Percentiles rank a stretch among this genome's conserved stretches.
phyloP scores from a whole-genome alignment of 2,113 vertebrate species.

The Brachionichthys hirsutus region DNA sequence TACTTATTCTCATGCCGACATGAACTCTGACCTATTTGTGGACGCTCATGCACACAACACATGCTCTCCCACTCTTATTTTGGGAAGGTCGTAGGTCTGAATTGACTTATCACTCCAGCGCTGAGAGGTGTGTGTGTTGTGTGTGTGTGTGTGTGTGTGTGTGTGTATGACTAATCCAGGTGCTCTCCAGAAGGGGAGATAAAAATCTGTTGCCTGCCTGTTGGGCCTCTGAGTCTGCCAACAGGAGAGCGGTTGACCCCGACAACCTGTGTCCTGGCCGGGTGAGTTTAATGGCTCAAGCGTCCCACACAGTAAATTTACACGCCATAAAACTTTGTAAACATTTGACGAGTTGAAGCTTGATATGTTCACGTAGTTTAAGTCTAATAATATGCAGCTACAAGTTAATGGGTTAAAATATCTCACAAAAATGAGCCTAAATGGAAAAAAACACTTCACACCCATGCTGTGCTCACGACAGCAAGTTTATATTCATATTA shows the following conservation, averaged over 20 bases:
- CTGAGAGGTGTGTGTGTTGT: background rate
- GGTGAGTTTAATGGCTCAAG: slow-evolving; percentile 39
- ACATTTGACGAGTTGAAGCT: slow-evolving; percentile 25
- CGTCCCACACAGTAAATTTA: slow-evolving; percentile 26
- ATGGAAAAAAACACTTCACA: slow-evolving; percentile 45
- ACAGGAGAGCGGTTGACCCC: slow-evolving; percentile 57
- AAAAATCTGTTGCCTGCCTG: slow-evolving; percentile 54
- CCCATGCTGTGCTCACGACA: slow-evolving; percentile 8
- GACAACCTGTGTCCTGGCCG: slow-evolving; percentile 25
- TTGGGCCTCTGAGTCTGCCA: slow-evolving; percentile 58
- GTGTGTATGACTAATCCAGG: slow-evolving; percentile 29
- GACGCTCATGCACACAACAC: slow-evolving; percentile 3
- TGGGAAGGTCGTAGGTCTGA: slow-evolving; percentile 41
- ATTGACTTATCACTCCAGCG: slow-evolving; percentile 41
- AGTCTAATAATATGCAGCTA: slow-evolving; percentile 30
- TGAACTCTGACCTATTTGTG: too few relatives aligned
- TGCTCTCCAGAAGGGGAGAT: slow-evolving; percentile 60
- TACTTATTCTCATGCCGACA: background rate
- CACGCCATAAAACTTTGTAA: slow-evolving; percentile 37
- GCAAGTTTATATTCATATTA: slow-evolving; percentile 53
- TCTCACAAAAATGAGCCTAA: slow-evolving; percentile 36
- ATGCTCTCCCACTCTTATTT: slow-evolving; percentile 25
- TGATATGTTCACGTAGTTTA: slow-evolving; percentile 43
- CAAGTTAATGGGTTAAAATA: slow-evolving; percentile 34
- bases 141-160: slow-evolving; percentile 6